Evolutionary conservation across 2,797 vertebrate species (phyloP), one percentile per base, ranked within the genome.

Genomic region (Spinibarbus caldwelli): DNA sequence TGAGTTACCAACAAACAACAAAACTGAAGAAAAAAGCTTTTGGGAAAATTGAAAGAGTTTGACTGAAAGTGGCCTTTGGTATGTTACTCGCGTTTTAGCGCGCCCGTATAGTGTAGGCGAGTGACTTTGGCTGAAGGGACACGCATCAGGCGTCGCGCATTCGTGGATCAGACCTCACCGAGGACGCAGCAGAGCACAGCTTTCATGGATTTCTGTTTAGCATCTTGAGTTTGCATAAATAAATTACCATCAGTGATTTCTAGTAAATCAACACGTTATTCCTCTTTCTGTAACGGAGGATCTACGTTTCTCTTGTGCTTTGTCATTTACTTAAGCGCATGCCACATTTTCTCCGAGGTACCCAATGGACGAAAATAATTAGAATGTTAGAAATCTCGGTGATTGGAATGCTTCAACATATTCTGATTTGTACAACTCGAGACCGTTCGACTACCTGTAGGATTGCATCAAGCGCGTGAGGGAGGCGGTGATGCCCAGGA

Each of bases 391-490:
- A 64, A 36, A 45, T 54, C 38, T 6, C 80, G 12, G 9, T 15
- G 67, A 68, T 23, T 49, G 81, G 31, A 64, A 78, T n/a, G 71
- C 34, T 73, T 83, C 34, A 34, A 12, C 34, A 66, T 57, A 52
- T 68, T 77, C 36, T 49, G 62, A 45, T 78, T 78, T 59, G 36
- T 77, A 14, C 17, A 83, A 81, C 77, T 84, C 73, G 78, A 78
- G 78, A 80, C 47, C 52, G 17, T 77, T 84, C 76, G 75, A 89
- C 88, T 86, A 89, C 88, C 88, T 89, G 88, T 89, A 89, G 88
- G 88, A 89, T 87, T 85, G 76, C 88, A 80, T 80, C 70, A 57
- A 83, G 54, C 70, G 83, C 71, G 83, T 71, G 34, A 68, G 36
- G 45, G 54, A 77, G 72, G 79, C 59, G 72, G 59, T 31, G 54